Evolutionary conservation across 2,888 invertebrate species (phyloP).

Genomic region (Cryptocephalus primarius): DNA sequence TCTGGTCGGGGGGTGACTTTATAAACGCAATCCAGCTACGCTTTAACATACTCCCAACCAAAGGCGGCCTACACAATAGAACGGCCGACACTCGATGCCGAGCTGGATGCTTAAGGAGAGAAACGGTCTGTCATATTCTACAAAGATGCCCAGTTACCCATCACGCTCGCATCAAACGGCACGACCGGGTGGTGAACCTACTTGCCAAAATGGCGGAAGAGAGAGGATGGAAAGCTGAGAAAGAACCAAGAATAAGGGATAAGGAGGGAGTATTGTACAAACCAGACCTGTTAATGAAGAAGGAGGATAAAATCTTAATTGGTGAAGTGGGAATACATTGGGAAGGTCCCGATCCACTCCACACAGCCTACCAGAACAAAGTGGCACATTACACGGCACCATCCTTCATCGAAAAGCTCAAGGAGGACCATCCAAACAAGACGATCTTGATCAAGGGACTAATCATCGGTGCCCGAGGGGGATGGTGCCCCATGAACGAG

Average conservation of each 20-base stretch:
- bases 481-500: not conserved
- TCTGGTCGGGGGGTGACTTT: not conserved
- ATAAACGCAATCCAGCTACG: not conserved
- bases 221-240: not conserved
- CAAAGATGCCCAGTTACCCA: not conserved
- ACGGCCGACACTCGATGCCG: no score
- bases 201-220: not conserved
- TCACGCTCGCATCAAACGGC: not conserved
- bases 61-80: conserved; percentile 13
- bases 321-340: not conserved
- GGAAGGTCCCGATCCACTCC: no score
- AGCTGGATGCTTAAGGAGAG: no score
- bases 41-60: not conserved
- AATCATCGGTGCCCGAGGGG: not conserved
- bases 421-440: no score
- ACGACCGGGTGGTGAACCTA: not conserved
- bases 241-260: not conserved
- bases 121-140: conserved; percentile 6
- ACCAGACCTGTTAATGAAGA: not conserved
- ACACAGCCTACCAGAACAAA: no score
- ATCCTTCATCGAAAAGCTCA: no score
- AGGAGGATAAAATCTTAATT: not conserved
- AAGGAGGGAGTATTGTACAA: not conserved
- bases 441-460: no score
- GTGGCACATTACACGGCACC: no score